A percentile compares a stretch with the other conserved stretches of the same genome.
phyloP scores from a whole-genome alignment of 2,888 invertebrate species.

The Volucella inflata region DNA sequence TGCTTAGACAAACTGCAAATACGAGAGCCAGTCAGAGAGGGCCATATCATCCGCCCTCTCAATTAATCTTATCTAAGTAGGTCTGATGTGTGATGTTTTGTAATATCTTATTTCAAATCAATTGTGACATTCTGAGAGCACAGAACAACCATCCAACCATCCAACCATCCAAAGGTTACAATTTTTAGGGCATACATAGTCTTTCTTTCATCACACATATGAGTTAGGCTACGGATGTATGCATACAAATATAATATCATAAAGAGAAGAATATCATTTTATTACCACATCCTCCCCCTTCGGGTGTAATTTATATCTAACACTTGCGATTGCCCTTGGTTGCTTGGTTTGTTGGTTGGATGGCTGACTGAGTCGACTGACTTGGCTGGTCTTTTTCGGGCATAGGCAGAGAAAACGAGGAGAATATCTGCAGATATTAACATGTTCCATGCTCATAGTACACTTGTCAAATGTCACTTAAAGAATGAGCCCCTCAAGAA shows the following conservation, averaged over 20 bases:
- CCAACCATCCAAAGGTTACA: not conserved
- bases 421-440: not conserved
- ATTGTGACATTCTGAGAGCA: not conserved
- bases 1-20: too few species aligned
- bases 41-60: not conserved
- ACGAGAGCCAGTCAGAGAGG: not conserved
- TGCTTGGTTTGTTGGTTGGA: not conserved
- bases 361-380: too few species aligned
- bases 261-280: too few species aligned
- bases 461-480: conserved; percentile 71
- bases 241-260: too few species aligned
- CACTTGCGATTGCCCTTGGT: conserved; percentile 53
- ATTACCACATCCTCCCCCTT: conserved; percentile 22
- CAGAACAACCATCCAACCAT: not conserved
- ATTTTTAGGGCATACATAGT: conserved; percentile 1
- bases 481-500: conserved; percentile 54
- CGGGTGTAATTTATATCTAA: conserved; percentile 47
- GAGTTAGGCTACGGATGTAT: too few species aligned
- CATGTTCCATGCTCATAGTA: conserved; percentile 15
- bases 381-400: too few species aligned
- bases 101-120: conserved; percentile 12
- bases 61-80: not conserved
- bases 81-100: conserved; percentile 6
- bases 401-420: too few species aligned
- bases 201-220: not conserved